Conservation (phyloP, 2,113 vertebrate genomes). For the Platichthys stellatus region DNA sequence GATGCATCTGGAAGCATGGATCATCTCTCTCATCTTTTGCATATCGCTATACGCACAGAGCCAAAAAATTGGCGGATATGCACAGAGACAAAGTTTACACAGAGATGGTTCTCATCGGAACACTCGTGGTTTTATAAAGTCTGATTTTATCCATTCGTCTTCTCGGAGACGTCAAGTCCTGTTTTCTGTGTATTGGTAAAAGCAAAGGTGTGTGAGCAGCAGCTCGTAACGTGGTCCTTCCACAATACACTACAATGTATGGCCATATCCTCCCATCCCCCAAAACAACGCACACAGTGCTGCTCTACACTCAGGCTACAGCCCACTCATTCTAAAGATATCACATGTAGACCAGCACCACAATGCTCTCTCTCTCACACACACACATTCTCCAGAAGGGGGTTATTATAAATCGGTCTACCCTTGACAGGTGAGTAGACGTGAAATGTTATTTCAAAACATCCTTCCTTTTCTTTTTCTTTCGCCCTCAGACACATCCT, state of each 20-base stretch:
- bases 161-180: neutral
- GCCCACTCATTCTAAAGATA: conserved; percentile 85
- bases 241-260: conserved; percentile 56
- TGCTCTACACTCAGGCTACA: conserved; percentile 64
- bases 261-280: conserved; percentile 67
- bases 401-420: conserved; percentile 61
- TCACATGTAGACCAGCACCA: conserved; percentile 69
- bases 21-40: neutral
- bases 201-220: conserved; percentile 22
- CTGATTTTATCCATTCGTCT: neutral
- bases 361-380: conserved; percentile 35
- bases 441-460: conserved; percentile 53
- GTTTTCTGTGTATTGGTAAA: neutral
- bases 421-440: conserved; percentile 36
- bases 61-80: neutral
- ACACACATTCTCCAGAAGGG: conserved; percentile 22
- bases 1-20: neutral
- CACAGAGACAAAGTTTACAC: neutral
- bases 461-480: neutral
- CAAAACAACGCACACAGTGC: conserved; percentile 68
- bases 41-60: neutral
- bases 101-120: too few relatives aligned
- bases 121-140: neutral
- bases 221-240: conserved; percentile 34
- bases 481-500: conserved; percentile 2